phyloP scores from a whole-genome alignment of 2,888 invertebrate genomes.

The Laothoe populi region DNA sequence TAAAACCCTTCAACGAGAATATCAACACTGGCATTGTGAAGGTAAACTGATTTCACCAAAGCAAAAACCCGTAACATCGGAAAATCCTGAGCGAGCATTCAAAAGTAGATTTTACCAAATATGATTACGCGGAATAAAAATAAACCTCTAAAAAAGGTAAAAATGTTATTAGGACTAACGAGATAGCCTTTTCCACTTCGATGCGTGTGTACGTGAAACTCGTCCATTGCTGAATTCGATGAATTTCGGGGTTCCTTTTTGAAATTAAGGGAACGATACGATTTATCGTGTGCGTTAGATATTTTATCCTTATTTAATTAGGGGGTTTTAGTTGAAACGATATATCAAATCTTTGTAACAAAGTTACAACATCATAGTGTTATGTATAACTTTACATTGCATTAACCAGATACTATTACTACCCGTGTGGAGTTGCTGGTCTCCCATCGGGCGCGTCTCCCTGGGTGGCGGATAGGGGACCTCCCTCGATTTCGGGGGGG shows the following conservation, averaged over 20 bases:
- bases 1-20: background rate
- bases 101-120: conserved; percentile 30
- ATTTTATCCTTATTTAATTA: too few species aligned
- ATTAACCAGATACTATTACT: too few species aligned
- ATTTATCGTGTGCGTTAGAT: background rate
- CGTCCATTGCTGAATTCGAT: conserved; percentile 37
- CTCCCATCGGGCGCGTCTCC: too few species aligned
- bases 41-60: conserved; percentile 14
- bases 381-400: too few species aligned
- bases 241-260: conserved; percentile 28
- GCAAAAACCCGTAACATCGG: conserved; percentile 17
- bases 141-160: conserved; percentile 44
- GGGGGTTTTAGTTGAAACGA: too few species aligned
- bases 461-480: too few species aligned
- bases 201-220: conserved; percentile 41
- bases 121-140: conserved; percentile 38
- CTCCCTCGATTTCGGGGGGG: too few species aligned
- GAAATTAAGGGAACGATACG: conserved; percentile 1
- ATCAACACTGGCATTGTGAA: conserved; percentile 7
- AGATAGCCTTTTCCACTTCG: conserved; percentile 46
- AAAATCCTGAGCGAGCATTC: conserved; percentile 24
- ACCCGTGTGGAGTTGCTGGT: too few species aligned
- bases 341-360: too few species aligned
- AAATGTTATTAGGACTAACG: conserved; percentile 50
- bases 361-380: too few species aligned